Conservation (phyloP, 2,113 vertebrate species). For the Vicugna pacos region DNA sequence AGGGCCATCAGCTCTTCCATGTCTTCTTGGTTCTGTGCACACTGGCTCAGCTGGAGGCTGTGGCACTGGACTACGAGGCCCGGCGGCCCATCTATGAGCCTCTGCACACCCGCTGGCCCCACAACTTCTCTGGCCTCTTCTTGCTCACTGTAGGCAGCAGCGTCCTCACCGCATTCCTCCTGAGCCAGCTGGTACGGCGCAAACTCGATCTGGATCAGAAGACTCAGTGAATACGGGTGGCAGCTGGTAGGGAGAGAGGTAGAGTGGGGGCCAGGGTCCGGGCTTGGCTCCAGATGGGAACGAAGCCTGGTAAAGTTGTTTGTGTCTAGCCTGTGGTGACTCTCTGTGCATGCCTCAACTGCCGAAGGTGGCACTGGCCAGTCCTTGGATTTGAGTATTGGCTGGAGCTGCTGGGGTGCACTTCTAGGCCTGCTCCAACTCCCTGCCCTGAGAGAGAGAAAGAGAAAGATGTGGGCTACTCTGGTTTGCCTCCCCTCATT, state of each 20-base stretch:
- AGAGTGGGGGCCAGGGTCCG: not conserved
- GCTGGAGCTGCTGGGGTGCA: not conserved
- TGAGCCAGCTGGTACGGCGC: slow-evolving; percentile 90
- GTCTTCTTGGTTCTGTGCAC: slow-evolving; percentile 95
- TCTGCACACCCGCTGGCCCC: slow-evolving; percentile 90
- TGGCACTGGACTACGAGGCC: slow-evolving; percentile 93
- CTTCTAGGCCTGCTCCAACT: not conserved
- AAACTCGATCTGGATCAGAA: slow-evolving; percentile 90
- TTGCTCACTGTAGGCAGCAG: slow-evolving; percentile 92
- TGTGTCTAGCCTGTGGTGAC: slow-evolving; percentile 8
- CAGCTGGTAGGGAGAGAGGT: slow-evolving; percentile 6
- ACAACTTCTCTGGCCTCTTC: slow-evolving; percentile 92
- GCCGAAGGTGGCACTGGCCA: not conserved
- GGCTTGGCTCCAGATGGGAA: slow-evolving; percentile 32
- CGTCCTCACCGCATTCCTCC: slow-evolving; percentile 90
- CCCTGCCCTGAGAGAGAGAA: not conserved
- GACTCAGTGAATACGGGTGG: slow-evolving; percentile 84
- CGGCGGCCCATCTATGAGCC: slow-evolving; percentile 90
- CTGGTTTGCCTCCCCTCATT: not conserved
- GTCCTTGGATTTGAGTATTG: not conserved
- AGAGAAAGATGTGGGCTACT: not conserved
- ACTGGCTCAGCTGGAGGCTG: slow-evolving; percentile 94
- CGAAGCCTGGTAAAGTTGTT: slow-evolving; percentile 65
- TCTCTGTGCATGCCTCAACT: not conserved
- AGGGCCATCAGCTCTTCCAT: slow-evolving; percentile 98